These are phyloP conservation scores for Pangasius mekongensis DNA, from an alignment of 2,797 vertebrate genomes.

Conservation along the genomic window DNA sequence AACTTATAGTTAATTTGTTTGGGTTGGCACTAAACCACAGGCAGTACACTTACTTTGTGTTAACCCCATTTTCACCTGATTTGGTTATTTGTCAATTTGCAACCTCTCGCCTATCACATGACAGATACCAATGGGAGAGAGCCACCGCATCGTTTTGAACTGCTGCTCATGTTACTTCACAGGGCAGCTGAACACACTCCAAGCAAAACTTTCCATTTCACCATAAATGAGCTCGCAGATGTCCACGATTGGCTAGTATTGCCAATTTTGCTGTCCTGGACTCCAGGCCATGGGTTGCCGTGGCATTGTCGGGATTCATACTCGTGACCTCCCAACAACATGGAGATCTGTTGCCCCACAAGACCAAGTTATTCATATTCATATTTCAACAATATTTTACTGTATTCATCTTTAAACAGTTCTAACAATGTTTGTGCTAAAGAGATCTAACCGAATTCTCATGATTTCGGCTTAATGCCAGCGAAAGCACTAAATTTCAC, in stretches of 20 bases:
- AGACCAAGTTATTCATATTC: background rate
- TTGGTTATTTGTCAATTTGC: background rate
- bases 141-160: background rate
- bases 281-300: background rate
- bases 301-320: background rate
- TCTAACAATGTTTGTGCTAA: background rate
- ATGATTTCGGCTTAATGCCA: background rate
- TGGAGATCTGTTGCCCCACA: background rate
- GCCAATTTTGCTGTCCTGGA: background rate
- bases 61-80: background rate
- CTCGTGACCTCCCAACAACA: background rate
- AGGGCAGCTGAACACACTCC: background rate
- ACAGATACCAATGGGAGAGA: too few species aligned
- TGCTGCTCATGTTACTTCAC: background rate
- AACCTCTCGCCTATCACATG: background rate
- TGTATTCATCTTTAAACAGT: background rate
- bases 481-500: background rate
- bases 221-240: background rate
- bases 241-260: background rate
- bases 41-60: background rate
- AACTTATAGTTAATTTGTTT: background rate
- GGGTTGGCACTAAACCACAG: background rate
- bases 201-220: background rate
- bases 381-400: background rate
- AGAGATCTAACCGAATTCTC: background rate